Base-by-base conservation (phyloP, 2,888 invertebrate species). In the Spisula solida region DNA sequence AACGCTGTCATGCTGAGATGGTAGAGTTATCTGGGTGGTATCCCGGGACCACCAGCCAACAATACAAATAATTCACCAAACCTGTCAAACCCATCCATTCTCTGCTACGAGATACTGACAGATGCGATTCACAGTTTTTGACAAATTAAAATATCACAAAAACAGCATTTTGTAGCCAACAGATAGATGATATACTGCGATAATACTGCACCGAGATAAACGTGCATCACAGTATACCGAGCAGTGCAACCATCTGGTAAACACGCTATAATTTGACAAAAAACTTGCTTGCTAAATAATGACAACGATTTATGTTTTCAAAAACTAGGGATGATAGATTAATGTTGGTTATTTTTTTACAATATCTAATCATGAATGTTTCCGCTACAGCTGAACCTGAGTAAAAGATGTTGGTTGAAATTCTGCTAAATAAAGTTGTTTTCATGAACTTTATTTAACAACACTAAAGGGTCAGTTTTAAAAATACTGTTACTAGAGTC, bases 21-120 rank as follows among this genome's bases (percentile, higher is more conserved):
- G 34, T 4, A 34, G 34, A 34, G 0, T 41, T 75, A 25, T 31
- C 75, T 75, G 75, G 75, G 75, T 75, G 75, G 75, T 34, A 75
- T 75, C 16, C 16, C 29, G 1, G 31, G 75, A 75, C 75, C 95
- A 98, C 98, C 93, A 98, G 95, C 98, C 98, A 96, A 16, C 92
- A 91, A 18, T 51, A 81, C 29, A 70, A 56, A 84, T 48, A 16
- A 78, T 66, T 34, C 66, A 82, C 25, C 60, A 82, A 60, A 60
- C 29, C 82, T 82, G 82, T 66, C 82, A 82, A 82, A 82, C n/a
- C 41, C 75, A 75, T 75, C 29, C 34, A 75, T 31, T 75, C 75
- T 31, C 18, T 10, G 34, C 34, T 75, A 25, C 41, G 16, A 31
- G 75, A 31, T 75, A 75, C 31, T 34, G 75, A 75, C 75, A 75